Conservation (phyloP, 2,888 invertebrate species). For the Chironomus riparius region DNA sequence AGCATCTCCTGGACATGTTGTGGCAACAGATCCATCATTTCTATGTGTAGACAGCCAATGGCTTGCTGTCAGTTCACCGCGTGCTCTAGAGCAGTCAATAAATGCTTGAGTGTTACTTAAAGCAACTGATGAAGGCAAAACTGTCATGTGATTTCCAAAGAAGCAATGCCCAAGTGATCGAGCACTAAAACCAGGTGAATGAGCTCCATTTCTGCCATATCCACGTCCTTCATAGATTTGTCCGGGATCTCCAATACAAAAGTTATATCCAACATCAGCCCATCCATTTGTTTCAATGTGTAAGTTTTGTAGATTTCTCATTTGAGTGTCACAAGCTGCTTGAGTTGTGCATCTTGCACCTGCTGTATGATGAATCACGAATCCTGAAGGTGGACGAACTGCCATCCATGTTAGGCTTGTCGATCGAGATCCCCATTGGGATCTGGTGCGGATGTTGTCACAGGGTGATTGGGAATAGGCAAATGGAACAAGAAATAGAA, state of each 20-base stretch:
- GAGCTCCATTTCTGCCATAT: slow-evolving; percentile 54
- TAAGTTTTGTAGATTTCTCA: slow-evolving; percentile 51
- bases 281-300: slow-evolving; percentile 47
- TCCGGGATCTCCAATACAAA: slow-evolving; percentile 56
- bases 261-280: slow-evolving; percentile 58
- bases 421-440: slow-evolving; percentile 50
- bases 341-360: slow-evolving; percentile 49
- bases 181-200: slow-evolving; percentile 51
- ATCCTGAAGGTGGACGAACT: slow-evolving; percentile 51
- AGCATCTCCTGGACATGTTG: slow-evolving; percentile 49
- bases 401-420: slow-evolving; percentile 43
- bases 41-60: slow-evolving; percentile 52
- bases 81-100: slow-evolving; percentile 46
- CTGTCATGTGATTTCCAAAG: slow-evolving; percentile 46
- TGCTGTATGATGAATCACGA: slow-evolving; percentile 63
- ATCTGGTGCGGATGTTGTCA: slow-evolving; percentile 37
- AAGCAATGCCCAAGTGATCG: slow-evolving; percentile 53
- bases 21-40: slow-evolving; percentile 40
- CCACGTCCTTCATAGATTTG: slow-evolving; percentile 54
- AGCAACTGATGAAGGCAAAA: slow-evolving; percentile 26
- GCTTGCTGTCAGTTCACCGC: slow-evolving; percentile 39
- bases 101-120: slow-evolving; percentile 43
- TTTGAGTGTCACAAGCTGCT: slow-evolving; percentile 43
- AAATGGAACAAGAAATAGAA: neutral
- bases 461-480: neutral